Evolutionary conservation across 2,888 invertebrate genomes (phyloP).

Genomic region (Scrobipalpa costella): DNA sequence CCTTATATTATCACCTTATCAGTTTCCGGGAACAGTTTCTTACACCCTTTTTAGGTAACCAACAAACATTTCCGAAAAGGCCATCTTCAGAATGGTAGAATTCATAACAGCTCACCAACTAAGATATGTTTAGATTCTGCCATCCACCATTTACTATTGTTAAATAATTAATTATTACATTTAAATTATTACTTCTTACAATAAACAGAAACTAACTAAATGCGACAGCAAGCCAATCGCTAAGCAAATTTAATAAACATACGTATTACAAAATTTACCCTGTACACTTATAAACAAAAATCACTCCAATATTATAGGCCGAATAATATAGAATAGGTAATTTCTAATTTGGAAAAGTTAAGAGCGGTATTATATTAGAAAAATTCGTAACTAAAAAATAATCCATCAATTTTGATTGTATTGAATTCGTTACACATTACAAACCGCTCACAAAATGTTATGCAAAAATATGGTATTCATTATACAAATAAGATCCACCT

Average conservation of each 20-base stretch:
- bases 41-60: too few relatives aligned
- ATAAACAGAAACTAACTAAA: not conserved
- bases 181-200: conserved; percentile 11
- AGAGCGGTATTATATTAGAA: not conserved
- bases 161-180: conserved; percentile 5
- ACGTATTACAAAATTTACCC: conserved; percentile 63
- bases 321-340: conserved; percentile 29
- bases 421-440: not conserved
- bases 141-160: conserved; percentile 22
- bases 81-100: conserved; percentile 21
- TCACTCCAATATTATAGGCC: conserved; percentile 37
- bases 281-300: conserved; percentile 53
- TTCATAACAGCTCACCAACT: conserved; percentile 23
- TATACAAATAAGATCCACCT: not conserved
- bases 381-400: not conserved
- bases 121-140: conserved; percentile 26
- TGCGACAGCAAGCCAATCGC: conserved; percentile 36
- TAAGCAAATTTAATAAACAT: conserved; percentile 40
- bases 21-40: too few relatives aligned
- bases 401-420: too few relatives aligned
- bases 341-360: not conserved
- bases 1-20: too few relatives aligned
- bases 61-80: conserved; percentile 9
- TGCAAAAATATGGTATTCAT: not conserved
- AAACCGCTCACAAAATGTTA: not conserved